phyloP scores from a whole-genome alignment of 2,888 invertebrate genomes.

The Pardosa pseudoannulata region DNA sequence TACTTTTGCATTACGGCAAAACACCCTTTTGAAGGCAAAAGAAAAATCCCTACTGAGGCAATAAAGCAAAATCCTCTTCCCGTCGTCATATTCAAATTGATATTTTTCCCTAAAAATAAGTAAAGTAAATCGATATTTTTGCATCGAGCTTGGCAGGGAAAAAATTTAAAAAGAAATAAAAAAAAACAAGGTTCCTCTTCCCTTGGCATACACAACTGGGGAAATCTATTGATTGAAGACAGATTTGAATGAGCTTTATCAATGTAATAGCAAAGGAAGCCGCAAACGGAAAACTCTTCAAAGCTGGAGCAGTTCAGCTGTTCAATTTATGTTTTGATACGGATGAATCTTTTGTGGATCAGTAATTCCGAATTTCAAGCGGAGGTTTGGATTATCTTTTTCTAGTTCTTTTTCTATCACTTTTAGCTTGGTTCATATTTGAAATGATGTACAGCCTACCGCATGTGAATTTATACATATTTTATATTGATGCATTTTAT shows the following conservation, averaged over 20 bases:
- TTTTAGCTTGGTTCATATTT: no score
- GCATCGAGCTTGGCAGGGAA: not conserved
- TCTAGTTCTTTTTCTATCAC: no score
- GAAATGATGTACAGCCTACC: no score
- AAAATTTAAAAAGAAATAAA: not conserved
- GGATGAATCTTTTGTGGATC: not conserved
- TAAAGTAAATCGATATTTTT: slow-evolving; percentile 2
- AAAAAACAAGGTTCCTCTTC: not conserved
- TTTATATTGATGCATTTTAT: no score
- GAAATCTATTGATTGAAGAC: slow-evolving; percentile 10
- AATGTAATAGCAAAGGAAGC: slow-evolving; percentile 8
- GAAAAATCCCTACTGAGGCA: not conserved
- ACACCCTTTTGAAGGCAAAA: not conserved
- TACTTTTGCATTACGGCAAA: no score
- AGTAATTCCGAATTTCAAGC: not conserved
- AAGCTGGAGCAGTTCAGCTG: not conserved
- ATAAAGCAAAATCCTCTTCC: not conserved
- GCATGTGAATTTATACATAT: no score
- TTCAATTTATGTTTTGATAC: not conserved
- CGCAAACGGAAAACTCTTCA: not conserved
- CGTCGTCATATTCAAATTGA: not conserved
- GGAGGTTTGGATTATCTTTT: not conserved
- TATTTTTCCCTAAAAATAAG: not conserved
- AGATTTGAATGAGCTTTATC: slow-evolving; percentile 12
- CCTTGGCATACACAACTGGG: not conserved